Conservation (phyloP, 2,888 invertebrate species). For the Napeogenes sylphis region DNA sequence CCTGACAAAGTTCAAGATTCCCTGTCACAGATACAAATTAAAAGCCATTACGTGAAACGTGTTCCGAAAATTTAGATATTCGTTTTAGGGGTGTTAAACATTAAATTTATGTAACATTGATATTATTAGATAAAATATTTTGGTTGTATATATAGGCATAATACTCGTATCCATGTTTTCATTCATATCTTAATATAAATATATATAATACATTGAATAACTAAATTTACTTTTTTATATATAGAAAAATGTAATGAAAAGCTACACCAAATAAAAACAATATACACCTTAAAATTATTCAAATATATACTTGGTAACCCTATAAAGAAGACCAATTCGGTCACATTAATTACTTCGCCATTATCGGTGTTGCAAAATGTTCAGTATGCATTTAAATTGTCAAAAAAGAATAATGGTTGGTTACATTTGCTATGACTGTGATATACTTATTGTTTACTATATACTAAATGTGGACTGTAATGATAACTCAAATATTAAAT, state of each 20-base stretch:
- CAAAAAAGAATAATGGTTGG: neutral
- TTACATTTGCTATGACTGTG: too few relatives aligned
- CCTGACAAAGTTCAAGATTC: neutral
- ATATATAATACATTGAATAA: too few relatives aligned
- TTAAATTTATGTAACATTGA: too few relatives aligned
- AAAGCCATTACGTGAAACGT: constrained; percentile 5
- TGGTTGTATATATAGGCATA: too few relatives aligned
- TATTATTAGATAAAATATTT: too few relatives aligned
- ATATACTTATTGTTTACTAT: neutral
- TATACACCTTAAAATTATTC: neutral
- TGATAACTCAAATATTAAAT: neutral
- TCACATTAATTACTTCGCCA: neutral
- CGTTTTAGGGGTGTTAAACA: neutral
- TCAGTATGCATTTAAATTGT: constrained; percentile 1
- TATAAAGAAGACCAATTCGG: neutral
- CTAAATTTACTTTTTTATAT: neutral
- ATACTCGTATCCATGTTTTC: too few relatives aligned
- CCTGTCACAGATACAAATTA: constrained; percentile 3
- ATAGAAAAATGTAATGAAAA: neutral
- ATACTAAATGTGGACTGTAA: neutral
- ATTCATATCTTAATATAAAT: too few relatives aligned
- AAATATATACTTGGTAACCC: neutral
- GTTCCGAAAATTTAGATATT: constrained; percentile 4
- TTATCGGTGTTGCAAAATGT: constrained; percentile 2
- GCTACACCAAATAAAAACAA: neutral